Percentiles rank a stretch among this genome's conserved stretches.
phyloP scores from a whole-genome alignment of 2,888 invertebrate genomes.

The Aricia artaxerxes region DNA sequence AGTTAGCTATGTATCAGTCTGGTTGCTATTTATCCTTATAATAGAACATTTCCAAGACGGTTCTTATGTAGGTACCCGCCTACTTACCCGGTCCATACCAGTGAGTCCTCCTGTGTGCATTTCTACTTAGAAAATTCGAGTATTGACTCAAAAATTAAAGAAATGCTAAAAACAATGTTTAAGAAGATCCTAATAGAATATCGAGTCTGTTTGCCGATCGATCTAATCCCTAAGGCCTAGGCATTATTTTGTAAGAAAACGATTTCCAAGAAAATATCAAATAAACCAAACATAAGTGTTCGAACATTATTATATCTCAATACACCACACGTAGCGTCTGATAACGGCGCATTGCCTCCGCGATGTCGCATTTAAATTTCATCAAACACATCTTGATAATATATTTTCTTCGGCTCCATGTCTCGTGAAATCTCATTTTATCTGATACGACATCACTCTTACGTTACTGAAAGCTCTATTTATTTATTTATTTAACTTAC shows the following conservation, averaged over 20 bases:
- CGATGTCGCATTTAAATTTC: conserved; percentile 42
- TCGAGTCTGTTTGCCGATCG: neutral
- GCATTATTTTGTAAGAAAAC: neutral
- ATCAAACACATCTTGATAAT: conserved; percentile 42
- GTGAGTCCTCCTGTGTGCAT: too few relatives aligned
- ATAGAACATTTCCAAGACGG: too few relatives aligned
- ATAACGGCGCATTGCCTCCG: conserved; percentile 27
- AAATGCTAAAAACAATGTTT: too few relatives aligned
- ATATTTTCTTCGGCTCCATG: conserved; percentile 41
- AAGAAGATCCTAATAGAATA: neutral
- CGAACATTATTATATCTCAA: neutral
- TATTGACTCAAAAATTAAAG: too few relatives aligned
- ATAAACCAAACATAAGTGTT: neutral
- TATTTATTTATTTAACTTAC: too few relatives aligned
- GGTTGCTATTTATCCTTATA: too few relatives aligned
- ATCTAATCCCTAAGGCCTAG: neutral
- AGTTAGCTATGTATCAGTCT: too few relatives aligned
- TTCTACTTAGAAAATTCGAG: too few relatives aligned
- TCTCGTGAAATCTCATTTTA: conserved; percentile 37
- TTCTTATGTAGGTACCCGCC: too few relatives aligned
- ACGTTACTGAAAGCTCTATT: too few relatives aligned
- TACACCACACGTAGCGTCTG: neutral
- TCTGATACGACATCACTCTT: neutral
- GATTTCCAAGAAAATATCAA: neutral
- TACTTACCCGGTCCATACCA: too few relatives aligned